These are phyloP conservation scores for Drosophila nigritarsus DNA, from an alignment of 2,888 invertebrate species.

Conservation along the genomic window DNA sequence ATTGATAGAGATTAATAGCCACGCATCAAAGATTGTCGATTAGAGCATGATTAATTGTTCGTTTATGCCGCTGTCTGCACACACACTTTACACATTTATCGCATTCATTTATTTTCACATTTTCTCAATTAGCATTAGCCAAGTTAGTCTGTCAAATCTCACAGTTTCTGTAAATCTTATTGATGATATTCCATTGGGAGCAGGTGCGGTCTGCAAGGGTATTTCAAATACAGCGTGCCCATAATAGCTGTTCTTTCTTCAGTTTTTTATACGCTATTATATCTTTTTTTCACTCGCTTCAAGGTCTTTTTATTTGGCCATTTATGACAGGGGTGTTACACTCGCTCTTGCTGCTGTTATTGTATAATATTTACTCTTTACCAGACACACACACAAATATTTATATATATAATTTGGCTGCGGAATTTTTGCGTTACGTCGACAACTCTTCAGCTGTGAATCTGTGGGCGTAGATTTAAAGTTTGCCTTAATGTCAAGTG, in stretches of 20 bases:
- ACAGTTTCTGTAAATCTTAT: neutral
- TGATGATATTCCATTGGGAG: neutral
- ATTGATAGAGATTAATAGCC: neutral
- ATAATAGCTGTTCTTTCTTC: neutral
- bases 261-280: neutral
- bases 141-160: neutral
- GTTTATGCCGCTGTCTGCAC: too few relatives aligned
- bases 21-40: neutral
- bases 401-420: slow-evolving; percentile 36
- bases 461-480: slow-evolving; percentile 45
- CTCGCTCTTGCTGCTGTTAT: slow-evolving; percentile 35
- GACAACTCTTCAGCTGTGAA: slow-evolving; percentile 15
- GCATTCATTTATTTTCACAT: neutral
- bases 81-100: neutral
- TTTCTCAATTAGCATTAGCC: neutral
- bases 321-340: slow-evolving; percentile 50
- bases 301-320: slow-evolving; percentile 44
- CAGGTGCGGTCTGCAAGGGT: neutral
- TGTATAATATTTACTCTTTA: slow-evolving; percentile 46
- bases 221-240: too few relatives aligned
- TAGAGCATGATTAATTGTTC: neutral
- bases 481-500: slow-evolving; percentile 66
- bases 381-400: slow-evolving; percentile 5
- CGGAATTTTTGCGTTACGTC: slow-evolving; percentile 31
- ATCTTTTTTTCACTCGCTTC: slow-evolving; percentile 20